These are phyloP conservation scores for Sthenelais limicola DNA, from an alignment of 2,888 invertebrate genomes.

Conservation along the genomic window DNA sequence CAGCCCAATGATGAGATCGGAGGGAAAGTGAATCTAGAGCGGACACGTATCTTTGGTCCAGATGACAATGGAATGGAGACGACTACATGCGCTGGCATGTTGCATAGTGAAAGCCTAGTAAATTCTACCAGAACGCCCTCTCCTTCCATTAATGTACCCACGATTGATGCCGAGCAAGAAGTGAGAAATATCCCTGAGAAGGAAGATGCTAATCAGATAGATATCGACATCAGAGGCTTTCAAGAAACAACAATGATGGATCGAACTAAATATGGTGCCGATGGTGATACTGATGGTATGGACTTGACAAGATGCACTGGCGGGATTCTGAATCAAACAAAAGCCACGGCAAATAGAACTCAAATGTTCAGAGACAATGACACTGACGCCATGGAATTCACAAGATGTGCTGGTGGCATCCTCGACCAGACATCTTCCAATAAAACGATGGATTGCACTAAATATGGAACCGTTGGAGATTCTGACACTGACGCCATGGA, in stretches of 20 bases:
- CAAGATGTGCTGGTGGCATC: background rate
- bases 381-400: background rate
- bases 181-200: too few species aligned
- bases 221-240: background rate
- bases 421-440: too few species aligned
- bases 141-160: too few species aligned
- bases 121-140: too few species aligned
- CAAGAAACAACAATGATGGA: background rate
- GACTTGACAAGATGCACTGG: conserved; percentile 8
- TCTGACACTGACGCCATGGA: background rate
- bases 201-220: background rate
- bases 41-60: background rate
- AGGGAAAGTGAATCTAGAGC: background rate
- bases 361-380: background rate
- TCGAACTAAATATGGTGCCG: too few species aligned
- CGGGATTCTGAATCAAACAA: conserved; percentile 2
- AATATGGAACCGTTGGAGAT: too few species aligned
- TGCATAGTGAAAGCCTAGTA: too few species aligned
- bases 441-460: too few species aligned
- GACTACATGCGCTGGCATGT: background rate
- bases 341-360: background rate
- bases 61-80: background rate
- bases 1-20: too few species aligned
- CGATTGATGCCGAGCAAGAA: too few species aligned
- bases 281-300: conserved; percentile 5